These are phyloP conservation scores for Coelogynopora nodosa DNA, from an alignment of 2,888 invertebrate genomes.

Conservation along the genomic window DNA sequence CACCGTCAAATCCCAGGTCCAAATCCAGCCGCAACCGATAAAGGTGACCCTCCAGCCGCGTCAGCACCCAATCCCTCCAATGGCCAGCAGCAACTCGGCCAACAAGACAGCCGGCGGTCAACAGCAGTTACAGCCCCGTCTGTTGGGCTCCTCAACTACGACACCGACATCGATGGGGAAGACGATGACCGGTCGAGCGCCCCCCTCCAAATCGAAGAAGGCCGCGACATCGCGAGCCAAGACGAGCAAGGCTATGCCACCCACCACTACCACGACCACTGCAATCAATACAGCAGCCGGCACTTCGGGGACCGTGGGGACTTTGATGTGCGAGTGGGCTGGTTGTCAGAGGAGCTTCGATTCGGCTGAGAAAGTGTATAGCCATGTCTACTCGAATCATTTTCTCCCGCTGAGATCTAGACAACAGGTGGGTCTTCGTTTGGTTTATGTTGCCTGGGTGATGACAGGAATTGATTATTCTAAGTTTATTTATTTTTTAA, in stretches of 20 bases:
- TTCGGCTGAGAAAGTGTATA: conserved; percentile 33
- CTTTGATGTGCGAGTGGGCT: conserved; percentile 35
- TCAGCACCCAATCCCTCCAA: not conserved
- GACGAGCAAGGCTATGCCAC: not conserved
- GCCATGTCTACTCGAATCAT: conserved; percentile 37
- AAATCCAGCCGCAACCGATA: not conserved
- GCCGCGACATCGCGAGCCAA: not conserved
- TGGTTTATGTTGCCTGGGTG: too few species aligned
- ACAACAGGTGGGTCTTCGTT: conserved; percentile 18
- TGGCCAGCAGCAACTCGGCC: not conserved
- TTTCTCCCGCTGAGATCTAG: conserved; percentile 35
- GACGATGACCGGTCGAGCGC: not conserved
- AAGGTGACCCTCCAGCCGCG: not conserved
- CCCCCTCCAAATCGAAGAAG: not conserved
- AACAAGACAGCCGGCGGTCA: not conserved
- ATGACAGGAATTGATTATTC: too few species aligned
- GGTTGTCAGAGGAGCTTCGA: conserved; percentile 35
- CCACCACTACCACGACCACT: not conserved
- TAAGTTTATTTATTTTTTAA: too few species aligned
- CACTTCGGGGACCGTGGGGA: not conserved
- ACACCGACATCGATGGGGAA: not conserved
- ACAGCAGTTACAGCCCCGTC: not conserved
- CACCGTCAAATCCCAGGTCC: not conserved
- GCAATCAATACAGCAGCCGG: not conserved
- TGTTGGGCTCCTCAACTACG: not conserved